Evolutionary conservation across 1,140 invertebrate species (phyloP), one percentile per base, ranked within the genome.

Genomic region (Varroa destructor): DNA sequence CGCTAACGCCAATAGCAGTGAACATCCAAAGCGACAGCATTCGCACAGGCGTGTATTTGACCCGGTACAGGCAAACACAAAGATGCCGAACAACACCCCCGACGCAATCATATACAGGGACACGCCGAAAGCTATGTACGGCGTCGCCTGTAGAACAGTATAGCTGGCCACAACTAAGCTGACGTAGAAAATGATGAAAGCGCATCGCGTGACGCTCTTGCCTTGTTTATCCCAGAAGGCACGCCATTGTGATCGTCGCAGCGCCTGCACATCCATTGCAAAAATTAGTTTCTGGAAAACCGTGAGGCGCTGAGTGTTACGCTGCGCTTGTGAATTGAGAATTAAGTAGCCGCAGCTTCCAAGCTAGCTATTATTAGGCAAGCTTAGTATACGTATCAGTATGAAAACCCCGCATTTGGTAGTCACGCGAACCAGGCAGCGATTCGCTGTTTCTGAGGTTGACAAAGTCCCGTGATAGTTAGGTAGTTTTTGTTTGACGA

Each of bases 171-270:
- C 61, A 12, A 67, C 61, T 3, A 67, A 37, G 46, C 40, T 67
- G 40, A 67, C 61, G 61, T 67, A 67, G 46, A 67, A 40, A 8
- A 67, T 67, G 12, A 67, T 67, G 61, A 67, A 67, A n/a, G 61
- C 61, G 37, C 61, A 67, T 40, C 61, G 40, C 37, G 61, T 67
- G 1, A 67, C 61, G 61, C 14, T 67, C 46, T 67, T 67, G 61
- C 61, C 61, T 67, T 67, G 61, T 37, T 46, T 67, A 12, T 67
- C 61, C 61, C 61, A 67, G 37, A 67, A 46, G 14, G n/a, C 46
- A 43, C 46, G 40, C 40, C 40, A 46, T 46, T 67, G 61, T 2
- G 61, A 67, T 37, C 61, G 40, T 67, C 61, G 14, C 5, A 43
- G 46, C 40, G 46, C 40, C 40, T 67, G 61, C 12, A 46, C 61